Evolutionary conservation across 2,797 vertebrate genomes (phyloP).

Genomic region (Masticophis lateralis): DNA sequence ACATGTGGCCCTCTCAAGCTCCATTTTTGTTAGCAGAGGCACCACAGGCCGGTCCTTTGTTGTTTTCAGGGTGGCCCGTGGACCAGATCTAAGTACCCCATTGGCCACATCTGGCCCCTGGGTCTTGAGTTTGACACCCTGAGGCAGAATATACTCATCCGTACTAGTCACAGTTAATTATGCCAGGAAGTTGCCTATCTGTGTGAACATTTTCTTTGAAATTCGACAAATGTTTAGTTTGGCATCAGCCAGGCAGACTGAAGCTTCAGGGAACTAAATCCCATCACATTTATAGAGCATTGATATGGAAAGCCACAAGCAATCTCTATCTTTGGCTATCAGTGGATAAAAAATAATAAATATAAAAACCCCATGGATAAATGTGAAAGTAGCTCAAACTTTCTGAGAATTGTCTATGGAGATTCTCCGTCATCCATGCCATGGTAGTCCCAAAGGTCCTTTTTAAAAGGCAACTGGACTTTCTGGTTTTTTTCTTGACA

Average conservation of each 20-base stretch:
- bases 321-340: background rate
- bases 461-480: background rate
- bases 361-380: background rate
- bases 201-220: background rate
- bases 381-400: background rate
- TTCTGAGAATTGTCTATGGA: background rate
- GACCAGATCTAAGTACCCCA: too few relatives aligned
- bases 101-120: too few relatives aligned
- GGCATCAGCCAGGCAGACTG: background rate
- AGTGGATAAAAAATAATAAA: background rate
- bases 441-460: background rate
- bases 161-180: background rate
- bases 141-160: background rate
- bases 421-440: background rate
- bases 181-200: background rate
- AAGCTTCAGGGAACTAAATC: background rate
- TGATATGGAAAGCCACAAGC: background rate
- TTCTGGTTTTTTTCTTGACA: background rate
- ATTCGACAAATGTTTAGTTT: background rate
- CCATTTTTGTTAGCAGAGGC: too few relatives aligned
- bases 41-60: too few relatives aligned
- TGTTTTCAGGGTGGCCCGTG: too few relatives aligned
- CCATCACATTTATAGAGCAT: background rate
- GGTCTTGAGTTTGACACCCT: too few relatives aligned
- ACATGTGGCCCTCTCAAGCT: too few relatives aligned